These are phyloP conservation scores for Tursiops truncatus DNA, from an alignment of 2,113 vertebrate species.

Conservation along the genomic window DNA sequence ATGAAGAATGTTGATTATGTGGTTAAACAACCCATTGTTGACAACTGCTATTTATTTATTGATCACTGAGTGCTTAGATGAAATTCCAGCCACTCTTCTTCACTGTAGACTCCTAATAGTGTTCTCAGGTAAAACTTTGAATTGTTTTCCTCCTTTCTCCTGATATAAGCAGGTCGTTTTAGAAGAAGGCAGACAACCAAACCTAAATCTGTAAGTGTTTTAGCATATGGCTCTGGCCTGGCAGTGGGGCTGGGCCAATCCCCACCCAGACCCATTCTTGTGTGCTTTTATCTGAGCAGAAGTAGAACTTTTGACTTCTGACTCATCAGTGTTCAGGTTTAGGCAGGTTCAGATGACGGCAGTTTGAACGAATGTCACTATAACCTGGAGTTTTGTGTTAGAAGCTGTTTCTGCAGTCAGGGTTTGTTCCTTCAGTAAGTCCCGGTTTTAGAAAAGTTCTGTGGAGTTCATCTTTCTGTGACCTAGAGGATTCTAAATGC, in stretches of 20 bases:
- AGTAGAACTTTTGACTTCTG: background rate
- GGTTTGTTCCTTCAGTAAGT: background rate
- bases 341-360: background rate
- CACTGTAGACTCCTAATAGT: background rate
- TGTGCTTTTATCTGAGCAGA: background rate
- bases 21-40: conserved; percentile 54
- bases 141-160: background rate
- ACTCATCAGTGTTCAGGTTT: background rate
- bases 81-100: conserved; percentile 34
- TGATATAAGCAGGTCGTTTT: background rate
- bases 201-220: background rate
- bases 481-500: background rate
- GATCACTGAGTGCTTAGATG: background rate
- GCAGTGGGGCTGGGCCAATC: background rate
- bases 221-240: too few species aligned
- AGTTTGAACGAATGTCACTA: background rate
- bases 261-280: background rate
- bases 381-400: background rate
- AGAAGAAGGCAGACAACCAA: background rate
- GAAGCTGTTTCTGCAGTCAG: background rate
- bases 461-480: background rate
- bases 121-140: background rate
- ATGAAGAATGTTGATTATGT: conserved; percentile 58
- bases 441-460: background rate
- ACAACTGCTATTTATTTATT: conserved; percentile 43